Base-by-base conservation (phyloP, 2,888 invertebrate genomes). In the Leptothorax acervorum region DNA sequence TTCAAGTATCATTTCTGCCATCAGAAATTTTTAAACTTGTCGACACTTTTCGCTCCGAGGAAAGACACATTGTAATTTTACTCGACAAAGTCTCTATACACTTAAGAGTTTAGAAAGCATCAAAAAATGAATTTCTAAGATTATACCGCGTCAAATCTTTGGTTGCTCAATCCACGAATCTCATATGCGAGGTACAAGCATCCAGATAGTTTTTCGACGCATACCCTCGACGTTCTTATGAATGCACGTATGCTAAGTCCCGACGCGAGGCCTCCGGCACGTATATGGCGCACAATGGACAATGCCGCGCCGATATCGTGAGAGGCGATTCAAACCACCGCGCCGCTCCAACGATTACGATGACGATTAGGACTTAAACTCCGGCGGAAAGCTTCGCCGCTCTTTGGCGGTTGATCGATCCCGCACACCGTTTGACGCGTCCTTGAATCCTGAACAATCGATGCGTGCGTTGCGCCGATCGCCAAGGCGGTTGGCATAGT, bases 211-310 rank as follows among this genome's bases (percentile, higher is more conserved):
- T 70, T 81, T 62, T 81, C 65, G 70, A 70, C 81, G 75, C 57
- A 23, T 35, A 23, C 31, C 55, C 53, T 55, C 55, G 45, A 55
- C 83, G 88, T 90, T 88, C 91, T 88, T 91, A 91, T 92, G 91
- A 88, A 91, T 88, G 86, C 68, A 57, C 31, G 82, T 87, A 78
- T 60, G 75, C 70, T 73, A 70, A 74, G 65, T n/a, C 57, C 28
- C 63, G 74, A 74, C 75, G 68, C 57, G 84, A 82, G 65, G 55
- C 48, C 78, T 81, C 81, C 82, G 70, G 60, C 84, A 65, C 82
- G 66, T 75, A 71, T 84, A 83, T 65, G 83, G 85, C 84, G 88
- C 87, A 91, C 92, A 91, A 91, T 91, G 92, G 87, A 90, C 90
- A 89, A 91, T 92, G 90, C 87, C 82, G 42, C 84, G 82, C 85